Evolutionary conservation across 2,797 vertebrate genomes (phyloP), one percentile per base, ranked within the genome.

Genomic region (Corythornis leucogaster): DNA sequence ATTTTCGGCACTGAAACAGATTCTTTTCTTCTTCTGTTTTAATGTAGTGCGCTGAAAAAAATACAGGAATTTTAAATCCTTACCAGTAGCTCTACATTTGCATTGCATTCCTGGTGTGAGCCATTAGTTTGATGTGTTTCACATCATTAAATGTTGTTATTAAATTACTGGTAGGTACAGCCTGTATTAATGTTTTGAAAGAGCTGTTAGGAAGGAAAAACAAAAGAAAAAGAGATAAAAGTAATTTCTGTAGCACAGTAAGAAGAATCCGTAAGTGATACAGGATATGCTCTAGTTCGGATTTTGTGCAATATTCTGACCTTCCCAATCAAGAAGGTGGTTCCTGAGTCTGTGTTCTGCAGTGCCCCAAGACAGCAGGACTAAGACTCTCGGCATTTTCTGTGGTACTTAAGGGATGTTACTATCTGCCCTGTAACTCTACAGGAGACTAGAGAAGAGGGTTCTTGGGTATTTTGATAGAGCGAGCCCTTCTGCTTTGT

Each of bases 231-330:
- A 67, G 45, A 19, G 22, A 63, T 15, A 5, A 4, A 51, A 17
- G 9, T 51, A 26, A 26, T 51, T 85, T 80, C 26, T 71, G 33
- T 31, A 58, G 12, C 7, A n/a, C 6, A 5, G 24, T 25, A 22
- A 15, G 8, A 16, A 12, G 30, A 86, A 70, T 58, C 61, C 12
- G 2, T 12, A 3, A 0, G 6, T 33, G 35, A 53, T n/a, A 25
- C 22, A 3, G 2, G 6, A 13, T 5, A 3, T 13, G n/a, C 43
- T 50, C 21, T 6, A 1, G 21, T 11, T 22, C 4, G 20, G 31
- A 8, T 4, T 57, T 75, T 25, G 24, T 42, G 62, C 24, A 48
- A 53, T n/a, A 15, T 26, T 30, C 26, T 26, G 53, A 8, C 4
- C 1, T 51, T 59, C 80, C 38, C 26, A 43, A 0, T 2, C 6